Conservation (phyloP, 2,888 invertebrate species). For the Phyllotreta cruciferae region DNA sequence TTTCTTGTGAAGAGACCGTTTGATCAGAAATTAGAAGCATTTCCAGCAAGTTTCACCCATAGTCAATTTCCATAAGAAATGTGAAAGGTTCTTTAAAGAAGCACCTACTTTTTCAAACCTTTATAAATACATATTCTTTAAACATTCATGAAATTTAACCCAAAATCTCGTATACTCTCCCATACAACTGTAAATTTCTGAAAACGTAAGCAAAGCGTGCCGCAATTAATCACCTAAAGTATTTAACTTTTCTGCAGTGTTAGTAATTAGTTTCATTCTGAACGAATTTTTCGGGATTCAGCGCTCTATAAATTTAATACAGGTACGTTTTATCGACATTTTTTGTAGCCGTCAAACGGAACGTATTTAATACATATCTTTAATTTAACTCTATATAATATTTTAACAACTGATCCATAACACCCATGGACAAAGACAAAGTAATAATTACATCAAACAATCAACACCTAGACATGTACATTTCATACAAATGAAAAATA, state of each 20-base stretch:
- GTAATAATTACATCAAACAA: conserved; percentile 2
- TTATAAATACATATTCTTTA: too few relatives aligned
- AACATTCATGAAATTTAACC: neutral
- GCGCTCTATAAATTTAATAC: neutral
- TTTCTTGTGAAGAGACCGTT: too few relatives aligned
- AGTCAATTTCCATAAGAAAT: too few relatives aligned
- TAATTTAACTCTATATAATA: neutral
- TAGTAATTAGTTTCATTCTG: conserved; percentile 1
- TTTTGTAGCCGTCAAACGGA: neutral
- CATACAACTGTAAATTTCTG: neutral
- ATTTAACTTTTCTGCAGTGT: conserved; percentile 1
- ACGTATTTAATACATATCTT: conserved; percentile 1
- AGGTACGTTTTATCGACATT: neutral
- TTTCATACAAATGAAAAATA: conserved; percentile 33
- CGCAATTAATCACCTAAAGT: neutral
- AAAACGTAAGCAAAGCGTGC: too few relatives aligned
- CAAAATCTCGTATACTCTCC: neutral
- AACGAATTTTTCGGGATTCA: neutral
- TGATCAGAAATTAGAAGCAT: too few relatives aligned
- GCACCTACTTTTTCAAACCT: too few relatives aligned
- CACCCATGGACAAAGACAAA: neutral
- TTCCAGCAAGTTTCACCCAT: too few relatives aligned
- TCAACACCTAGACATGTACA: conserved; percentile 22
- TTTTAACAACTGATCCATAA: conserved; percentile 2
- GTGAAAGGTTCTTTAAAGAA: too few relatives aligned